Percentiles rank a stretch among this genome's conserved stretches.
Evolutionary conservation across 2,888 invertebrate genomes (phyloP).

Genomic region (Argyresthia albistria): DNA sequence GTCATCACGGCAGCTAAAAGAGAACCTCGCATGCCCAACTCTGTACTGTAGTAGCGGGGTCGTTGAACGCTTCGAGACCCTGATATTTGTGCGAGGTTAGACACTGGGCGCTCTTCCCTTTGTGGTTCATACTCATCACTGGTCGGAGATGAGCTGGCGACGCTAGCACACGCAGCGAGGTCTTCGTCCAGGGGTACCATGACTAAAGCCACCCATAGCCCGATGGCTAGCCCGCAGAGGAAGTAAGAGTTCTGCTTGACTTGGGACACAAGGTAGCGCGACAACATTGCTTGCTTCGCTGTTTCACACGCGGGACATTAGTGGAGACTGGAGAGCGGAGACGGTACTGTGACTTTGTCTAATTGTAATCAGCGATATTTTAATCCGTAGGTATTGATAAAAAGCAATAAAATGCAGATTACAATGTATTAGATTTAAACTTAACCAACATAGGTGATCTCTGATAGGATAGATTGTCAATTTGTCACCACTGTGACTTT

Average conservation of each 20-base stretch:
- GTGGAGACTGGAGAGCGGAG: neutral
- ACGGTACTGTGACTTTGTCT: neutral
- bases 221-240: conserved; percentile 67
- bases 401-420: too few species aligned
- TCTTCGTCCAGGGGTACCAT: conserved; percentile 58
- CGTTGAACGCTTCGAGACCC: conserved; percentile 75
- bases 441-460: too few species aligned
- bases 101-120: conserved; percentile 31
- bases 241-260: conserved; percentile 72
- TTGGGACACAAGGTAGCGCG: conserved; percentile 58
- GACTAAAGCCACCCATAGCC: conserved; percentile 68
- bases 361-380: too few species aligned
- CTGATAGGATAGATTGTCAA: too few species aligned
- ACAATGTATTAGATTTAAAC: too few species aligned
- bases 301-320: neutral
- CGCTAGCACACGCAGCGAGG: conserved; percentile 13
- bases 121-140: conserved; percentile 54
- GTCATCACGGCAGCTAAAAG: conserved; percentile 90
- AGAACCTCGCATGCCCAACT: conserved; percentile 92
- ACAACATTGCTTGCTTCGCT: conserved; percentile 34
- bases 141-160: conserved; percentile 14
- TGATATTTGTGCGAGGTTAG: conserved; percentile 18
- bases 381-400: too few species aligned
- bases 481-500: too few species aligned
- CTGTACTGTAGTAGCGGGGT: conserved; percentile 95